Percentiles rank a stretch among this genome's conserved stretches.
These are phyloP conservation scores for Eidolon helvum DNA, from an alignment of 2,113 vertebrate genomes.

Conservation along the genomic window DNA sequence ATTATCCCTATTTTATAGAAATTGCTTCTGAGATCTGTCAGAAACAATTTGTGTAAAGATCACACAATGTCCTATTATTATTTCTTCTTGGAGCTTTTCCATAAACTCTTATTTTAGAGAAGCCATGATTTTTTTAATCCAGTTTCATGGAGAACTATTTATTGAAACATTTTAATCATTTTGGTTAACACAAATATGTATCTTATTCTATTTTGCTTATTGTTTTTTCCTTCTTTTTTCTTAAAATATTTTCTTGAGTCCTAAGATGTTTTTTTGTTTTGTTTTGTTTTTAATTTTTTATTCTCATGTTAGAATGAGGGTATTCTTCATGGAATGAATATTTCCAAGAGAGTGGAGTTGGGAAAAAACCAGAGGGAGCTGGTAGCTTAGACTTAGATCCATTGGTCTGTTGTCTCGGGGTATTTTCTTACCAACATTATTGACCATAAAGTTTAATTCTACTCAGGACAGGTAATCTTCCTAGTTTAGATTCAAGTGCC, in stretches of 20 bases:
- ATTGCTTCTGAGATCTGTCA: neutral
- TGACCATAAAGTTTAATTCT: neutral
- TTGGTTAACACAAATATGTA: neutral
- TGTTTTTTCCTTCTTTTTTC: neutral
- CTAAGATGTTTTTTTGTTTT: neutral
- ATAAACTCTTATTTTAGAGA: neutral
- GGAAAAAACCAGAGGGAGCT: neutral
- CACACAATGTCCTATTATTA: neutral
- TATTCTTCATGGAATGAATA: neutral
- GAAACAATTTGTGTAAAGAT: neutral
- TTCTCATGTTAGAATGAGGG: neutral
- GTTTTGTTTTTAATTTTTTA: neutral
- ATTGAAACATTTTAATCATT: neutral
- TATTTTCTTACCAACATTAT: neutral
- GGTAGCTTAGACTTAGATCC: neutral
- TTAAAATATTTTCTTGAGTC: neutral
- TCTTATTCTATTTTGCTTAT: neutral
- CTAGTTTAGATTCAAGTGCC: neutral
- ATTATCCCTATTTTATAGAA: neutral
- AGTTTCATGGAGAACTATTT: neutral
- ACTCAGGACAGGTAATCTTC: neutral
- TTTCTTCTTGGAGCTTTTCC: neutral
- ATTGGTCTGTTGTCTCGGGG: neutral
- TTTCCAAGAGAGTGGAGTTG: neutral
- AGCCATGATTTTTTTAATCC: neutral